Base-by-base conservation (phyloP, 2,797 vertebrate species). In the Helarctos malayanus region DNA sequence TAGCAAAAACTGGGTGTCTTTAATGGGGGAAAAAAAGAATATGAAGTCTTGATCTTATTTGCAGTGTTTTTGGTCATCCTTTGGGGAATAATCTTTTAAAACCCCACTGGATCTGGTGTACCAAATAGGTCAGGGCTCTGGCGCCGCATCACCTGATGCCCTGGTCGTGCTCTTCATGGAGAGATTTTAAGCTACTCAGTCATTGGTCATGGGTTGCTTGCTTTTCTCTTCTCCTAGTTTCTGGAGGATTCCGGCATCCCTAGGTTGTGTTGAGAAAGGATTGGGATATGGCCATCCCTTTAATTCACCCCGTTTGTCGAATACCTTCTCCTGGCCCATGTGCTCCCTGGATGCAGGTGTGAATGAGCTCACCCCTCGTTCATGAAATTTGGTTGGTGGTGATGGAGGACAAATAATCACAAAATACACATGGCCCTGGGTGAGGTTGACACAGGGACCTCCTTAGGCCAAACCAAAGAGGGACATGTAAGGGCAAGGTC, bases 1-100 rank as follows among this genome's bases (percentile, higher is more conserved):
- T 93, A 89, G 29, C 21, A 75, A 52, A 91, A 88, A 75, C 25
- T 81, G 71, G 6, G 25, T 96, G 35, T 95, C 2, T 76, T 94
- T 79, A 78, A 38, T 95, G 61, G 32, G 27, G 27, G 11, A 56
- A 63, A 47, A 57, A 29, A 52, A 92, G 85, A 89, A 75, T 45
- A 90, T 4, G 4, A 63, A 65, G 19, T 1, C 32, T 76, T 54
- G 21, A 78, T 29, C 38, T 35, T 73, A 71, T 7, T 87, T 87
- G 27, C 38, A 13, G 8, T n/a, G 19, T 19, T 63, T 96, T 89
- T 71, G 45, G 13, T 75, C 75, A 29, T 92, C 45, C 57, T 94
- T 79, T 87, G 1, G 13, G 13, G n/a, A 35, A 15, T 91, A 52
- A 68, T 73, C 57, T 95, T 85, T 82, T 65, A 47, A 88, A 76